Evolutionary conservation across 2,888 invertebrate species (phyloP), one percentile per base, ranked within the genome.

Genomic region (Nymphalis polychloros): DNA sequence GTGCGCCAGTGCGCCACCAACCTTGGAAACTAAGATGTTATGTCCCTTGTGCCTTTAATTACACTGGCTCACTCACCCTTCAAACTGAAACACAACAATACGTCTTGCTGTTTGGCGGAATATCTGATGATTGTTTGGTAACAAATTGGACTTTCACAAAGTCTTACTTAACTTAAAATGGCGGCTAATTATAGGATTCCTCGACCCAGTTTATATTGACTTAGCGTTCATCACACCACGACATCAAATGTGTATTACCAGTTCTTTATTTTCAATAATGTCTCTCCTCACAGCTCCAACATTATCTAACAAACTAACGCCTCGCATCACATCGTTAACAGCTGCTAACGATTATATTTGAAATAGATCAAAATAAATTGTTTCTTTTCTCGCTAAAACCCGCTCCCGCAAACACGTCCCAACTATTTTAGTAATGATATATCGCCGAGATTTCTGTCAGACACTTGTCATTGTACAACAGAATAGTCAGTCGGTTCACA

Each of bases 381-480:
- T 79, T 77, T 81, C 79, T 81, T 85, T 88, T 88, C 86, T 84
- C 82, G 88, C 88, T 81, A 84, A 84, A 82, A 77, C 75, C 69
- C 79, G 73, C 89, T 88, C 89, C 89, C 89, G 89, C 89, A 82
- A 84, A 83, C 87, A 80, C 73, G 76, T 74, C 75, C 78, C 79
- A 78, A 84, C 88, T 90, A 90, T 90, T 91, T 89, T 84, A 81
- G 87, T 84, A 78, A 84, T 90, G 88, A 90, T 88, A 84, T 85
- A 90, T 90, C 80, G 83, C 81, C 77, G 75, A 80, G 83, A 86
- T 86, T 85, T 81, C 78, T 63, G 69, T 69, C 74, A 71, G 59
- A 65, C 69, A 70, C 73, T 68, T 70, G 65, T 72, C 71, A 68
- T 60, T 59, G 67, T 57, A n/a, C 47, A 31, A 70, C 72, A 78